These are phyloP conservation scores for Zoanthus sociatus DNA, from an alignment of 92 coral and sea anemone genomes.

Conservation along the genomic window DNA sequence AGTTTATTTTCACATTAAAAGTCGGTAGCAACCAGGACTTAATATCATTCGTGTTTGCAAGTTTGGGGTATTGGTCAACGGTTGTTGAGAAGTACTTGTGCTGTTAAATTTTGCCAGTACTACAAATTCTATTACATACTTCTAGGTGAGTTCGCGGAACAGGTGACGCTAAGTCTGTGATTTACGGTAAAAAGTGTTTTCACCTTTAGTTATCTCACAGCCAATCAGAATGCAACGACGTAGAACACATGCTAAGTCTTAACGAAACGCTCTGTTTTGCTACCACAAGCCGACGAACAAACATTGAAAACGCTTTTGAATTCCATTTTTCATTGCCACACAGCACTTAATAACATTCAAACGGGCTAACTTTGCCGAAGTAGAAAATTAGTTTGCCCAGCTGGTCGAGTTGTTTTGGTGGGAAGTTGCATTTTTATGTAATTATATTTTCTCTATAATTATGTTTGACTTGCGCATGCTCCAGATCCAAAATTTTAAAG, in stretches of 20 bases:
- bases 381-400: not conserved
- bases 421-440: not conserved
- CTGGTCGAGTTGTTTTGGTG: not conserved
- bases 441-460: too few relatives aligned
- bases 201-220: not conserved
- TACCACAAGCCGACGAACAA: not conserved
- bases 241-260: not conserved
- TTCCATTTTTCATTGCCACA: not conserved
- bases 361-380: not conserved
- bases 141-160: not conserved
- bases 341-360: not conserved
- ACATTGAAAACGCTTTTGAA: not conserved
- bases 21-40: not conserved
- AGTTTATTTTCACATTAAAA: not conserved
- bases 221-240: slow-evolving; percentile 9
- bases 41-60: not conserved
- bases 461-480: too few relatives aligned
- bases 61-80: not conserved
- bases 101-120: slow-evolving; percentile 36
- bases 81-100: not conserved
- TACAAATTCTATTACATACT: slow-evolving; percentile 23
- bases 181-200: slow-evolving; percentile 20
- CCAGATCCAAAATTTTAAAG: too few relatives aligned
- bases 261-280: not conserved
- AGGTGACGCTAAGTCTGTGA: slow-evolving; percentile 20